Percentiles rank a stretch among this genome's conserved stretches.
Evolutionary conservation across 2,888 invertebrate species (phyloP).

Genomic region (Ptilodon capucinus): DNA sequence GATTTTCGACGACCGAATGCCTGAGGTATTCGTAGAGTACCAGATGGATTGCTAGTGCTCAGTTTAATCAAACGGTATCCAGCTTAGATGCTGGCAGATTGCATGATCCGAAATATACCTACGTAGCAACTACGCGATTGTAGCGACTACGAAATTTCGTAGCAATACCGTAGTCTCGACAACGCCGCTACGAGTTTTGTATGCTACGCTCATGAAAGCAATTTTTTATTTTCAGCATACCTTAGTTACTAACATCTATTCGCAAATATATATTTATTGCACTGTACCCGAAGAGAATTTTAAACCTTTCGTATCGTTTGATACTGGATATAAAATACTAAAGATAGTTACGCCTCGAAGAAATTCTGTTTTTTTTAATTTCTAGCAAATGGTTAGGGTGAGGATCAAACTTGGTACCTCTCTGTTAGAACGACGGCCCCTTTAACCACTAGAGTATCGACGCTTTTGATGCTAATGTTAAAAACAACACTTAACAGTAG

Average conservation of each 20-base stretch:
- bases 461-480: too few relatives aligned
- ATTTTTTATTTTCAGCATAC: background rate
- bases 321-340: too few relatives aligned
- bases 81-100: background rate
- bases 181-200: background rate
- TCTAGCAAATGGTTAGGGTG: too few relatives aligned
- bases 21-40: background rate
- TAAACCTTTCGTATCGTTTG: too few relatives aligned
- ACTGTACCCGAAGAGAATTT: conserved; percentile 2
- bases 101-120: background rate
- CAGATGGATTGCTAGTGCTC: background rate
- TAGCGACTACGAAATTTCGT: background rate
- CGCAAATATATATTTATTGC: background rate
- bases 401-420: too few relatives aligned
- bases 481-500: too few relatives aligned
- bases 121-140: background rate
- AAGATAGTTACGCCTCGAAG: too few relatives aligned
- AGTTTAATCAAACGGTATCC: background rate
- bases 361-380: too few relatives aligned
- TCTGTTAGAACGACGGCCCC: too few relatives aligned
- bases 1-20: conserved; percentile 2
- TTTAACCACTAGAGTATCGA: too few relatives aligned
- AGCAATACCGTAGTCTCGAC: background rate
- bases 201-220: background rate
- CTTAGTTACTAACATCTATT: background rate